Conservation (phyloP, 2,113 vertebrate species). For the Laticauda laticaudata region DNA sequence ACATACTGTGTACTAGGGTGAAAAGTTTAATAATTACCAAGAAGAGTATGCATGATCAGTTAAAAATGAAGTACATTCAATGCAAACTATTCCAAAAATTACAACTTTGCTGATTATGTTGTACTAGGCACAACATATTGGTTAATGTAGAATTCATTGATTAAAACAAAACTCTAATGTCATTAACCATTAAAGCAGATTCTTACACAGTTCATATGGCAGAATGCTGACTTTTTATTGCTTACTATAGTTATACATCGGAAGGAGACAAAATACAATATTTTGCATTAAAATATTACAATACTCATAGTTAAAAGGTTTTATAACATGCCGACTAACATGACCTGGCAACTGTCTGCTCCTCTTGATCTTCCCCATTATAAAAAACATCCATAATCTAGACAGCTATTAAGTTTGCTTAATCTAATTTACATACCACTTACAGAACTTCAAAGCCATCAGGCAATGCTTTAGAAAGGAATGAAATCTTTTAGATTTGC, state of each 20-base stretch:
- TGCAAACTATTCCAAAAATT: not conserved
- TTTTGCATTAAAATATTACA: not conserved
- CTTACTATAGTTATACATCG: not conserved
- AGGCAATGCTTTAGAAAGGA: not conserved
- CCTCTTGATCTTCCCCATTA: not conserved
- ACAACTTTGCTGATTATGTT: not conserved
- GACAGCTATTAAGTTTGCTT: not conserved
- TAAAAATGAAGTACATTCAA: not conserved
- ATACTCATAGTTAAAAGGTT: not conserved
- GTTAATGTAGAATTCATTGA: not conserved
- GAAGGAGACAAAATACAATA: not conserved
- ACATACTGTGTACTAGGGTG: not conserved
- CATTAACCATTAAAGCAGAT: not conserved
- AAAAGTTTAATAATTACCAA: not conserved
- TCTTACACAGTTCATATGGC: not conserved
- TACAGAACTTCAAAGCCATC: not conserved
- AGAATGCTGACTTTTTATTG: not conserved
- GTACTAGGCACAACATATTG: not conserved
- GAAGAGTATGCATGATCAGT: not conserved
- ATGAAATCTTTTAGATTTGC: not conserved
- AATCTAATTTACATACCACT: not conserved
- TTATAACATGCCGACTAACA: not conserved
- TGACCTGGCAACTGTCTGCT: not conserved
- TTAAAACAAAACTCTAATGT: not conserved
- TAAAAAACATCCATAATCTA: not conserved